A percentile compares a stretch with the other conserved stretches of the same genome.
These are phyloP conservation scores for Hemaris fuciformis DNA, from an alignment of 2,888 invertebrate species.

Conservation along the genomic window DNA sequence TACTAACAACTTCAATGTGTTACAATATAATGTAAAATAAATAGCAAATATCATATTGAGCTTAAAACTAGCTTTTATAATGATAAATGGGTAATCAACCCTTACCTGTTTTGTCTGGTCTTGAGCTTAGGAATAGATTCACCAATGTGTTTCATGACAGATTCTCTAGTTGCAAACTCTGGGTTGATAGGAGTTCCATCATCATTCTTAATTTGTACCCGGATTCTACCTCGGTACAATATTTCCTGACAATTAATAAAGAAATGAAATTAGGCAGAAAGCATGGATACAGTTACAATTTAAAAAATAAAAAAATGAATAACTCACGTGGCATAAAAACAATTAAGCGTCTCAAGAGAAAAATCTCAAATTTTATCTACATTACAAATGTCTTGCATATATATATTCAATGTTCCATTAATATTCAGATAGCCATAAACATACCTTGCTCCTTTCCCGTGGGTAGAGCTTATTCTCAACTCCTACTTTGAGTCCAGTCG, in stretches of 20 bases:
- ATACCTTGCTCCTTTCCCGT: slow-evolving; percentile 91
- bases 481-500: slow-evolving; percentile 91
- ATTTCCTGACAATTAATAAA: slow-evolving; percentile 82
- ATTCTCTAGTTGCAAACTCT: slow-evolving; percentile 88
- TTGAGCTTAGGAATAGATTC: slow-evolving; percentile 96
- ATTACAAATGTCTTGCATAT: too few species aligned
- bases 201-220: slow-evolving; percentile 95
- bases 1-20: too few species aligned
- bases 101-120: slow-evolving; percentile 84
- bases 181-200: slow-evolving; percentile 89
- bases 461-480: slow-evolving; percentile 97
- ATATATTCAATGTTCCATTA: neutral
- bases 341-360: too few species aligned
- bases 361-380: too few species aligned
- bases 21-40: too few species aligned
- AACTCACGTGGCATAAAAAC: too few species aligned
- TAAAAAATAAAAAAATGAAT: too few species aligned
- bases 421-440: neutral
- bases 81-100: too few species aligned
- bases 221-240: slow-evolving; percentile 91
- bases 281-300: too few species aligned
- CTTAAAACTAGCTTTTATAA: neutral
- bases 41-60: neutral
- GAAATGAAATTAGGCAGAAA: too few species aligned
- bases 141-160: slow-evolving; percentile 88